Percentiles rank a stretch among this genome's conserved stretches.
Conservation (phyloP, 2,888 invertebrate species). For the Serripes groenlandicus region DNA sequence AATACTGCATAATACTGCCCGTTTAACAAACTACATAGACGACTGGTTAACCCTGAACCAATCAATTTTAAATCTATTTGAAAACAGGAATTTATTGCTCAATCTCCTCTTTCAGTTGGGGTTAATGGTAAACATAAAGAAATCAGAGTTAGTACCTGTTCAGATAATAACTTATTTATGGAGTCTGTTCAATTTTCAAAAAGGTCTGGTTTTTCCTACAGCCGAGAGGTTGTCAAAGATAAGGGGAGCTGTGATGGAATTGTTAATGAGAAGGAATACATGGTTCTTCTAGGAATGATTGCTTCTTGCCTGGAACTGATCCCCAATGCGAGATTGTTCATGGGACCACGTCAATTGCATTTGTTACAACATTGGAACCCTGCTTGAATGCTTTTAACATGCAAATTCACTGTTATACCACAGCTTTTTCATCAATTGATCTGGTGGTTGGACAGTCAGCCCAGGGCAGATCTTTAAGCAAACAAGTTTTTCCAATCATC, state of each 20-base stretch:
- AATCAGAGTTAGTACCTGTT: constrained; percentile 38
- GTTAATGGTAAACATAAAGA: constrained; percentile 49
- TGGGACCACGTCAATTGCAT: constrained; percentile 49
- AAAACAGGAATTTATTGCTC: constrained; percentile 24
- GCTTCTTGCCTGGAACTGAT: constrained; percentile 46
- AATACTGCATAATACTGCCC: no score
- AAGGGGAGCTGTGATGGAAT: constrained; percentile 1
- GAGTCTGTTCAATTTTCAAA: constrained; percentile 7
- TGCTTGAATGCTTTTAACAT: neutral
- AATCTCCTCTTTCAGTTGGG: constrained; percentile 35
- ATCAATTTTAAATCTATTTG: constrained; percentile 18
- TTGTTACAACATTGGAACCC: constrained; percentile 35
- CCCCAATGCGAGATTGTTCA: constrained; percentile 31
- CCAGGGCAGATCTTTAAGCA: constrained; percentile 21
- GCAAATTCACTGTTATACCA: neutral
- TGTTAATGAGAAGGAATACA: constrained; percentile 14
- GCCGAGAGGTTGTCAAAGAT: neutral
- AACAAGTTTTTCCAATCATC: neutral
- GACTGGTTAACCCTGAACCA: constrained; percentile 42
- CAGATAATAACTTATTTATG: constrained; percentile 19
- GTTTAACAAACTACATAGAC: constrained; percentile 47
- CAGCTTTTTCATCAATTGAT: neutral
- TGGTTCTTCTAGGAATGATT: constrained; percentile 40
- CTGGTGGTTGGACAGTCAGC: constrained; percentile 15
- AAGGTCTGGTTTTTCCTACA: constrained; percentile 22